Base-by-base conservation (phyloP, 23 tunicate genomes). In the Halocynthia roretzi region DNA sequence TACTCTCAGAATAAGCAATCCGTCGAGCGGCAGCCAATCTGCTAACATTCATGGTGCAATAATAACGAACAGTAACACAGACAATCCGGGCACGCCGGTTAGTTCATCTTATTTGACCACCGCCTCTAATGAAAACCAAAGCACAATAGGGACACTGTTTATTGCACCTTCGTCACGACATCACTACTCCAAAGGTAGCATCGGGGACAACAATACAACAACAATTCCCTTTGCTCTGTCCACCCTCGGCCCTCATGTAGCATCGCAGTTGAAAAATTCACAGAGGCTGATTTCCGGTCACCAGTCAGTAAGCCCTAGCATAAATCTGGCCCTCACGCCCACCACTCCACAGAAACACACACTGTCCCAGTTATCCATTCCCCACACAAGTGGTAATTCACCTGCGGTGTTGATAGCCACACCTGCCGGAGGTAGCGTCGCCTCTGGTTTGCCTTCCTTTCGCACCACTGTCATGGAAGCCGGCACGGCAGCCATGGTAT, bases 301-400 rank as follows among this genome's bases (percentile, higher is more conserved):
- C 17, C 78, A 74, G 64, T 31, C 44, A 4, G 44, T 31, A 31
- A 31, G 44, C 44, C 12, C 22, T 50, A 54, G 64, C 14, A 17
- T 74, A 54, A 74, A 74, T 53, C 21, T 74, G 21, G 78, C 78
- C 10, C 62, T 74, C n/a, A 74, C 78, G 20, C 78, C 78, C 14
- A n/a, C 76, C 2, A 71, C 76, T 5, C 78, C 78, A 1, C 78
- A 74, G 56, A 74, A 74, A 48, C 78, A 74, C 31, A 56, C 64
- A 9, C 63, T 74, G n/a, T 74, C 78, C 8, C 78, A 74, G 63
- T 48, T 74, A 21, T 74, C 78, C 8, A 74, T 74, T 8, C 78
- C 78, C 11, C 55, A 54, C 63, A 74, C 64, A 22, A 74, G 78
- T 64, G 62, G 62, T 19, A 62, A 74, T 54, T 23, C 78, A 14